Evolutionary conservation across 64 coral and sea anemone species (phyloP), one percentile per base, ranked within the genome.

Genomic region (Acropora tenuis): DNA sequence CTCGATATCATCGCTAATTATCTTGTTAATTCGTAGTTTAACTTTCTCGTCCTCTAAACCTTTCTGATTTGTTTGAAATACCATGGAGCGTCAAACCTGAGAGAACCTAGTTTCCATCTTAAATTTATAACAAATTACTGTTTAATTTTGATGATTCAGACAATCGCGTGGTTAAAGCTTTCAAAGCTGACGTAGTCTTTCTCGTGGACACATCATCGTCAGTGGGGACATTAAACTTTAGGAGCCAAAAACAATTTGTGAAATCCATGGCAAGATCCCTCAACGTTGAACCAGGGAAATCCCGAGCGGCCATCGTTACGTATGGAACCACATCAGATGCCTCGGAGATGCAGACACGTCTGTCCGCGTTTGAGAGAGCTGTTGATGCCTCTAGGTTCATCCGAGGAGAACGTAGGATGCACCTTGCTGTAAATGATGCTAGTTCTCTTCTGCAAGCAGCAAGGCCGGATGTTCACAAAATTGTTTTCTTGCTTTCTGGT

Each of bases 201-300:
- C 74, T 96, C 16, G 50, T 96, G 82, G 95, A 96, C 78, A 76
- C 95, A 5, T 93, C 95, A 60, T 90, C 95, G 1, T 49, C 58
- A 20, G 78, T 96, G 5, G 79, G 73, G 19, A 65, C 4, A 9
- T 63, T 75, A 48, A 61, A 87, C 5, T 93, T 90, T 66, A 43
- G 44, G 43, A 66, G 85, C 16, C 83, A 93, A 53, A 93, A 80
- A 20, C 82, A 87, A 41, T 93, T 87, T 41, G 75, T 93, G 44
- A 93, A 93, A 67, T 80, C 75, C 2, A 16, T 73, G n/a, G 49
- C 91, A 53, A 79, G 50, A 65, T 78, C 86, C 9, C 49, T 93
- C 3, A 93, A 93, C 12, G 76, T 93, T 15, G 77, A 44, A 9
- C 58, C 75, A 45, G 83, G 63, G 16, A 86, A 80, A 71, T 93